Percentiles rank a stretch among this genome's conserved stretches.
phyloP scores from a whole-genome alignment of 2,888 invertebrate species.

The Syritta pipiens region DNA sequence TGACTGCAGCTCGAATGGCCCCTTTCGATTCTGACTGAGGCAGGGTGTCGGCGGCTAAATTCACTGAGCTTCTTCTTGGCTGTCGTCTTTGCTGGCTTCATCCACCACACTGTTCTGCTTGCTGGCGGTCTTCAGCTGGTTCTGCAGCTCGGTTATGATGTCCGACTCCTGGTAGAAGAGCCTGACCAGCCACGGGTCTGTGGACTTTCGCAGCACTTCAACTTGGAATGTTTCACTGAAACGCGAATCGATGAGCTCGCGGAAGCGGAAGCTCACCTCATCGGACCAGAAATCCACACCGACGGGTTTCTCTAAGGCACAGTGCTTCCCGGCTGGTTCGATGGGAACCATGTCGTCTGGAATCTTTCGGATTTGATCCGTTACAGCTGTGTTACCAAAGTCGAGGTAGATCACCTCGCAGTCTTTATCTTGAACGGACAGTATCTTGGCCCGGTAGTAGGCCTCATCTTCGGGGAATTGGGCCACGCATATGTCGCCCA shows the following conservation, averaged over 20 bases:
- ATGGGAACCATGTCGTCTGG: constrained; percentile 82
- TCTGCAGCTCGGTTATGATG: constrained; percentile 74
- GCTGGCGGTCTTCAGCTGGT: constrained; percentile 59
- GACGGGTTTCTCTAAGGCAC: constrained; percentile 80
- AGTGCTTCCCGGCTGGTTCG: constrained; percentile 82
- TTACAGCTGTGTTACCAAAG: constrained; percentile 83
- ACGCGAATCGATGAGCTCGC: constrained; percentile 84
- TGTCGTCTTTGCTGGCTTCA: neutral
- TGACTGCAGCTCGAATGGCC: too few species aligned
- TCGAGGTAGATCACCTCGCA: constrained; percentile 88
- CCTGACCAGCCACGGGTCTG: constrained; percentile 72
- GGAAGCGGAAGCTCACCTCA: constrained; percentile 83
- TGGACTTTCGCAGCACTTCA: constrained; percentile 61
- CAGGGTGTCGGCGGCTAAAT: too few species aligned
- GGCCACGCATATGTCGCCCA: constrained; percentile 86
- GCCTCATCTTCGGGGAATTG: constrained; percentile 89
- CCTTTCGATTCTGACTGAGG: too few species aligned
- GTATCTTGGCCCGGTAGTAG: constrained; percentile 94
- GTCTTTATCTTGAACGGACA: constrained; percentile 87
- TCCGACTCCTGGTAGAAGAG: constrained; percentile 77
- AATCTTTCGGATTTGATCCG: constrained; percentile 82
- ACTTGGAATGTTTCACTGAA: constrained; percentile 80
- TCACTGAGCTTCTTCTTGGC: constrained; percentile 33
- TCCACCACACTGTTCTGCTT: constrained; percentile 37
- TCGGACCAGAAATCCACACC: constrained; percentile 82